A percentile compares a stretch with the other conserved stretches of the same genome.
These are phyloP conservation scores for Drosophila elegans DNA, from an alignment of 1,140 invertebrate species.

Conservation along the genomic window DNA sequence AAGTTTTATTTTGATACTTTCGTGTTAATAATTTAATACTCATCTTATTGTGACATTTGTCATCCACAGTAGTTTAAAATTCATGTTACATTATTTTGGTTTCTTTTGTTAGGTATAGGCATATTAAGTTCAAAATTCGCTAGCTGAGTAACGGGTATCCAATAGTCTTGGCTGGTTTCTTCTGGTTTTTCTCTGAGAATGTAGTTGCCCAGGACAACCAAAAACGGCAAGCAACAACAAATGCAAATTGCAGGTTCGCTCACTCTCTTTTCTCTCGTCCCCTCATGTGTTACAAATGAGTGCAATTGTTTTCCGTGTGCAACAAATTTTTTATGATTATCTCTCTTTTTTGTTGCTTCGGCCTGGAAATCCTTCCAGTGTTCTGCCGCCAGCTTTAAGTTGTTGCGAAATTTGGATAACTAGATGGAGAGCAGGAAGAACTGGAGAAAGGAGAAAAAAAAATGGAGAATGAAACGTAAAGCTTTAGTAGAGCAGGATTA, in stretches of 20 bases:
- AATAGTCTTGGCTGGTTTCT: not conserved
- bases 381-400: constrained; percentile 37
- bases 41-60: no score
- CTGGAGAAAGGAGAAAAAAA: not conserved
- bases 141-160: not conserved
- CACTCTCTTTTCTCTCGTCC: constrained; percentile 3
- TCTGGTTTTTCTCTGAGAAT: constrained; percentile 31
- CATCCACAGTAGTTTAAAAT: no score
- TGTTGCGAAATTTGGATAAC: constrained; percentile 28
- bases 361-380: constrained; percentile 5
- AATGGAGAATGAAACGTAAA: constrained; percentile 14
- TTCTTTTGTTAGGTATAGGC: no score
- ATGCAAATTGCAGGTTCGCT: constrained; percentile 61
- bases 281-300: constrained; percentile 61
- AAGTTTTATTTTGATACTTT: no score
- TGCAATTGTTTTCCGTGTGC: constrained; percentile 68
- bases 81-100: no score
- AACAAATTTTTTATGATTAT: constrained; percentile 73
- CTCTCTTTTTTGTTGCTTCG: constrained; percentile 14
- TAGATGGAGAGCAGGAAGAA: not conserved
- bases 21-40: no score
- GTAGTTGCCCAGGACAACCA: constrained; percentile 67
- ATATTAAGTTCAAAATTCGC: no score
- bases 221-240: constrained; percentile 69
- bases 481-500: constrained; percentile 59